Evolutionary conservation across 1,140 invertebrate genomes (phyloP), one percentile per base, ranked within the genome.

Genomic region (Mamestra configurata): DNA sequence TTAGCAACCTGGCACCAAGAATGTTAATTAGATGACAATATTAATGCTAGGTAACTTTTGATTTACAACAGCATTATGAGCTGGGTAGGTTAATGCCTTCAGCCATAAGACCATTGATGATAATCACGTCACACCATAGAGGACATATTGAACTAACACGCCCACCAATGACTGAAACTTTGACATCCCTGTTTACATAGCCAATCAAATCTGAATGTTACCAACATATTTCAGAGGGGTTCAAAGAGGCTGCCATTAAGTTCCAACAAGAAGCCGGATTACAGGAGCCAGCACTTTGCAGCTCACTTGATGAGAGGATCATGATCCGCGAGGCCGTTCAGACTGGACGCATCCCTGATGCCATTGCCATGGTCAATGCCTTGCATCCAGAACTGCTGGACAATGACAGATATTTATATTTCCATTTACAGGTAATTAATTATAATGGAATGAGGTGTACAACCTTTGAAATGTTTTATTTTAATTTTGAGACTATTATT

Each of bases 221-320:
- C 11, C 22, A 55, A 55, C 22, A 75, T 82, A 55, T 80, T 85
- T 95, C 90, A 99, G 99, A 99, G 92, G 98, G 99, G 8, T 99
- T 99, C 87, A 99, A 99, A 94, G 99, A 99, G 95, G 99, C 99
- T 27, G 99, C 99, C 0, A 98, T 99, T 88, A 99, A 99, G 93
- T 99, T 99, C 93, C 97, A 99, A 92, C 96, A 98, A 87, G 99
- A 99, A 93, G 98, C 98, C 11, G 98, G 98, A 10, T 96, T 99
- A 0, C 97, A 97, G 59, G 98, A 98, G 8, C 96, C 97, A 2
- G 97, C 99, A 15, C 98, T 99, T 82, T 96, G 99, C 37, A 98
- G 97, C 88, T 98, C 98, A 0, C 92, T 99, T 78, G 98, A 99
- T 90, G 98, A 99, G 87, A 96, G 99, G 84, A 99, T 99, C 86